Evolutionary conservation across 2,113 vertebrate species (phyloP), one percentile per base, ranked within the genome.

Genomic region (Vombatus ursinus): DNA sequence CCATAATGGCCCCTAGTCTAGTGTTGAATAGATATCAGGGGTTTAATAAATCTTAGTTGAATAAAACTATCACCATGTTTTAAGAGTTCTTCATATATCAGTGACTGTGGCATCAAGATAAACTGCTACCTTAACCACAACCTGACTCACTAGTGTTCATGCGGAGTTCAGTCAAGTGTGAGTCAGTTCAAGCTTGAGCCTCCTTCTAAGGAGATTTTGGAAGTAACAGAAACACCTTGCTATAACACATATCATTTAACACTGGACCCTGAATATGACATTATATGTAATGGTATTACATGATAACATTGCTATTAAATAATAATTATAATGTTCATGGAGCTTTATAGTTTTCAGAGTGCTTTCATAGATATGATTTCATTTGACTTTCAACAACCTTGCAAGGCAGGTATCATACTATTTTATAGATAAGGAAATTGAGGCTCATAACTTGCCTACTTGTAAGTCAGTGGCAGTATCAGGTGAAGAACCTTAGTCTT

Each of bases 401-500:
- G n/a, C 52, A 22, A 47, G 52, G 11, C 7, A 7, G 0, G 14
- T 1, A 3, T 2, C 0, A 2, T 10, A 24, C 47, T 48, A 19
- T 14, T 47, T 28, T 54, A 28, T 31, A 26, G 51, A 23, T 0
- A 24, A 37, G 11, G 53, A 28, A 8, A 3, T 10, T 3, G 25
- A 51, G 47, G 25, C 28, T 25, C 28, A 1, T 2, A 44, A 23
- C 48, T 19, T 11, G 22, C 16, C 93, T 31, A 23, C 3, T 77
- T 50, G 12, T 26, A 9, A 54, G 61, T 68, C 12, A 8, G 19
- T 0, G 22, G 23, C 2, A 16, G 7, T 9, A 1, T 28, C 28
- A 3, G 14, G 3, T 1, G 11, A 0, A 19, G 54, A 49, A 16
- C 31, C 23, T 48, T 8, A 7, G 68, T 22, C 68, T 77, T 44